These are phyloP conservation scores for Lepisosteus oculatus DNA, from an alignment of 2,113 vertebrate genomes.

Conservation along the genomic window DNA sequence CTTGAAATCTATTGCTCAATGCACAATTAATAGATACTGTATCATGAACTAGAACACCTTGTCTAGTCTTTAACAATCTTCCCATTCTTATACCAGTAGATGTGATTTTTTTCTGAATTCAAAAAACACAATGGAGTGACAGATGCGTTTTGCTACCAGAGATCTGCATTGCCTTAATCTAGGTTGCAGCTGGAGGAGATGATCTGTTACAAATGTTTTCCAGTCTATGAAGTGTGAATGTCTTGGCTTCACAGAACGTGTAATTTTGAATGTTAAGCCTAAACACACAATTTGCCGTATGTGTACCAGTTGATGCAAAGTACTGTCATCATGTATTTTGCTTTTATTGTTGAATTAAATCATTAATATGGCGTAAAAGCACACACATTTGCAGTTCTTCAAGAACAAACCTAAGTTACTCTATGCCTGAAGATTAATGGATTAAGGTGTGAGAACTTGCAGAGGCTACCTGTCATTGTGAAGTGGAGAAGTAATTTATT, in stretches of 20 bases:
- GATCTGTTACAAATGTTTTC: background rate
- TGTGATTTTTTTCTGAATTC: too few relatives aligned
- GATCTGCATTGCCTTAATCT: constrained; percentile 4
- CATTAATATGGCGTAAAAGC: background rate
- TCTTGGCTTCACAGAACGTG: background rate
- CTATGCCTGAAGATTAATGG: background rate
- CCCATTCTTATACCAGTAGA: too few relatives aligned
- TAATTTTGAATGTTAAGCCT: too few relatives aligned
- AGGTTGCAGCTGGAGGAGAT: constrained; percentile 1
- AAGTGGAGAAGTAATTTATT: constrained; percentile 21
- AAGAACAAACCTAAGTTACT: background rate
- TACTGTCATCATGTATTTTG: too few relatives aligned
- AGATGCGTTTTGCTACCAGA: background rate
- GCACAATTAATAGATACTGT: too few relatives aligned
- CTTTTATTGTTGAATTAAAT: too few relatives aligned
- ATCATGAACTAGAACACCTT: too few relatives aligned
- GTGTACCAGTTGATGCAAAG: too few relatives aligned
- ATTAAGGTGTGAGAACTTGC: constrained; percentile 3
- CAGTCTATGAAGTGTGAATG: background rate
- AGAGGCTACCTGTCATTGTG: constrained; percentile 18
- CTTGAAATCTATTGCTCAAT: too few relatives aligned
- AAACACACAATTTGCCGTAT: too few relatives aligned
- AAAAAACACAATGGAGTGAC: background rate
- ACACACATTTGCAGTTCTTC: background rate
- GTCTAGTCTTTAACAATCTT: too few relatives aligned